These are phyloP conservation scores for Tenualosa ilisha DNA, from an alignment of 2,797 vertebrate genomes.

Conservation along the genomic window DNA sequence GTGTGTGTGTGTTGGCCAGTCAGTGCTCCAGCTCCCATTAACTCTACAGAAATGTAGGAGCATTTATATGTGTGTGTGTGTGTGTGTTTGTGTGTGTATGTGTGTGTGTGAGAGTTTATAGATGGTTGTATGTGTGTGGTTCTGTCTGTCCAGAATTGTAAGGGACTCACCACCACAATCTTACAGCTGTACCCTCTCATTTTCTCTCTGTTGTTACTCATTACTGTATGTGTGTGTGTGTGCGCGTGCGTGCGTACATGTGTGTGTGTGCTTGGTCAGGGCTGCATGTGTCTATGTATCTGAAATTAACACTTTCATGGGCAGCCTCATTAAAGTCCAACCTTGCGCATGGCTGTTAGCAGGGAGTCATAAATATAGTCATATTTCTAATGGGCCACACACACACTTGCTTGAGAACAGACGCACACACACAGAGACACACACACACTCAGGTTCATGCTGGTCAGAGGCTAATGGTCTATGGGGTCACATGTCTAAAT, in stretches of 20 bases:
- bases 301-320: not conserved
- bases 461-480: conserved; percentile 43
- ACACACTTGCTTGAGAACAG: conserved; percentile 16
- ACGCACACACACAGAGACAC: conserved; percentile 15
- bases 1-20: conserved; percentile 62
- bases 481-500: conserved; percentile 25
- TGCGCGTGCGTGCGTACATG: not conserved
- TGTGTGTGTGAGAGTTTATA: not conserved
- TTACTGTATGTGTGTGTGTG: not conserved
- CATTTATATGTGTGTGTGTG: not conserved
- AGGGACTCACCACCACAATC: not conserved
- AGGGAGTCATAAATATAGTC: not conserved
- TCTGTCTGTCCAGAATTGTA: not conserved
- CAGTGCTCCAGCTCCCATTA: conserved; percentile 81
- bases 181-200: not conserved
- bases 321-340: conserved; percentile 2
- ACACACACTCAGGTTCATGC: not conserved
- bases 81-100: conserved; percentile 3
- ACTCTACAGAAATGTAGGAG: conserved; percentile 81
- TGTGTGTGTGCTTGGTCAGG: not conserved
- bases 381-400: conserved; percentile 21
- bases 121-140: not conserved
- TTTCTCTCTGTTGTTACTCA: not conserved
- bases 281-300: not conserved
- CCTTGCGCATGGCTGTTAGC: not conserved